These are phyloP conservation scores for Prolemur simus DNA, from an alignment of 2,113 vertebrate species.

Conservation along the genomic window DNA sequence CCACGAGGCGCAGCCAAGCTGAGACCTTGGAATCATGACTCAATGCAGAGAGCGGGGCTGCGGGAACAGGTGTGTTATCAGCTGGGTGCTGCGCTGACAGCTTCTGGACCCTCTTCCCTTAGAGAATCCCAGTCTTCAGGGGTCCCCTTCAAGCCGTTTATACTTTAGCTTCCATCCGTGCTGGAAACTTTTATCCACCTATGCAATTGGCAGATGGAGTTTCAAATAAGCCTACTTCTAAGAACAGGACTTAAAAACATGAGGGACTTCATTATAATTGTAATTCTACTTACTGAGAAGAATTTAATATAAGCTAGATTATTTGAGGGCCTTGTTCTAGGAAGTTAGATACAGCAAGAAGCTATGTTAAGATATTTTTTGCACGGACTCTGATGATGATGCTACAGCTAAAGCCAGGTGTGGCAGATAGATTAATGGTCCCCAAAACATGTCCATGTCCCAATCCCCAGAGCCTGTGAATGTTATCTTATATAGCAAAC, in stretches of 20 bases:
- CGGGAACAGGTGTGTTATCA: rapidly evolving
- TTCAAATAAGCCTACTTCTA: not conserved
- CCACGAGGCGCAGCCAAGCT: not conserved
- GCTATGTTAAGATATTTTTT: not conserved
- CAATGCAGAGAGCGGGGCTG: not conserved
- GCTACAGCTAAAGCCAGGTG: not conserved
- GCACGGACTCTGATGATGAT: too few species aligned
- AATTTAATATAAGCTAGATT: not conserved
- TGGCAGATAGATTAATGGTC: not conserved
- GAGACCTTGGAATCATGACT: not conserved
- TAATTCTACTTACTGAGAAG: not conserved
- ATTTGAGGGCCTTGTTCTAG: not conserved
- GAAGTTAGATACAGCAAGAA: not conserved
- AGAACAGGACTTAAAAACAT: not conserved
- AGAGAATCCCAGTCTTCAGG: not conserved
- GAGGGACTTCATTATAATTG: not conserved
- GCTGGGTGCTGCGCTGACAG: not conserved
- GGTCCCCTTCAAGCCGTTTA: not conserved
- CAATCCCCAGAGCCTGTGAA: not conserved
- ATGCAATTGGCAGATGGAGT: not conserved
- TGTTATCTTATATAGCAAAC: not conserved
- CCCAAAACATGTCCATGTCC: not conserved
- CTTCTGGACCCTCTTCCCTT: not conserved
- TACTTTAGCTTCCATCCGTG: not conserved
- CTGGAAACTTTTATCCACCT: not conserved